Base-by-base conservation (phyloP, 2,888 invertebrate genomes). In the Oegoconia quadripuncta region DNA sequence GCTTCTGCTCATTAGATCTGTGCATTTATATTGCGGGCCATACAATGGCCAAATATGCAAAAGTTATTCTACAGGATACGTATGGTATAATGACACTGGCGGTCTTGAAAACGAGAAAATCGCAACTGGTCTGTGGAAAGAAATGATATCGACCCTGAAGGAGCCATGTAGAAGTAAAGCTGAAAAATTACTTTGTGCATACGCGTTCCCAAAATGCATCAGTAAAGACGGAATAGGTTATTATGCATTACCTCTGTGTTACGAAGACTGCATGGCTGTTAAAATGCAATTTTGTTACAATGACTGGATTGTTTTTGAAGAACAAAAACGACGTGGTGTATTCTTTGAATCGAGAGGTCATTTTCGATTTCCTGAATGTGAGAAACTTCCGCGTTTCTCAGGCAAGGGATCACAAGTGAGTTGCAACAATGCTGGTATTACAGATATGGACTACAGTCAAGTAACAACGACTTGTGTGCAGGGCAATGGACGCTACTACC, bases 231-330 rank as follows among this genome's bases (percentile, higher is more conserved):
- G 92, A 34, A 89, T 90, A 41, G 91, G 93, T 3, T 88, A 90
- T 46, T 69, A 55, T 46, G 92, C 91, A 35, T 86, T 96, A 42
- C 95, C 96, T 3, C 84, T 97, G 3, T 97, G 97, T 78, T 94
- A 95, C 65, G 97, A 98, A 88, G 97, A 97, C 71, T 98, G 98
- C 71, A 91, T 95, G 69, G 97, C 97, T 37, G 94, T 97, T 16
- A 93, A 93, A 70, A 92, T 94, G 73, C 91, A 96, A 64, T 95
- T 97, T 79, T 98, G 98, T 78, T 96, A 95, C 74, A 95, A 94
- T 66, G 96, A 97, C 70, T 98, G 98, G 97, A 94, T 95, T 15
- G 84, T 95, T 40, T 92, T 97, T 39, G 96, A 97, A 77, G 95
- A 96, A 63, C 94, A 95, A 70, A 97, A 96, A 69, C 91, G 91